Percentiles rank a stretch among this genome's conserved stretches.
Conservation (phyloP, 1,140 invertebrate species). For the Sitobion miscanthi region DNA sequence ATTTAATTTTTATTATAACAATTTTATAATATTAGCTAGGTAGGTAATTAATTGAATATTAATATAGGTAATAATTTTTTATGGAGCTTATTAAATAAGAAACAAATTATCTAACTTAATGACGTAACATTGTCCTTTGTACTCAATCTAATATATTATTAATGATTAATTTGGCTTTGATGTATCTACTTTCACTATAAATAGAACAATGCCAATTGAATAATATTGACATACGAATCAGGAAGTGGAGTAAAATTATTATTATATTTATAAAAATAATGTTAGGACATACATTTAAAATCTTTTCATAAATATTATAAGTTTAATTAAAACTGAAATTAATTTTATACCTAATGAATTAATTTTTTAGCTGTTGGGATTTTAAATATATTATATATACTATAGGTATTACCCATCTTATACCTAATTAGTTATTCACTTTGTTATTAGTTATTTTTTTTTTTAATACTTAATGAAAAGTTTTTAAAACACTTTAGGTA, state of each 20-base stretch:
- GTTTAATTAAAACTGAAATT: not conserved
- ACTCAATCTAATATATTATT: not conserved
- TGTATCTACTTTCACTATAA: not conserved
- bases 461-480: not conserved
- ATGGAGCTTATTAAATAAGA: not conserved
- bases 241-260: conserved; percentile 23
- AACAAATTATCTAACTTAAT: not conserved
- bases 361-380: not conserved
- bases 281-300: not conserved
- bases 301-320: not conserved
- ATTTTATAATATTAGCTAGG: not conserved
- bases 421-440: not conserved
- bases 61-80: not conserved
- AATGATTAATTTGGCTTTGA: conserved; percentile 10
- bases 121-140: conserved; percentile 15
- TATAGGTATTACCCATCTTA: too few relatives aligned
- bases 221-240: conserved; percentile 4
- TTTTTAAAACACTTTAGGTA: not conserved
- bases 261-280: not conserved
- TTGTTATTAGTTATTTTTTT: not conserved
- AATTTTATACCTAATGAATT: not conserved
- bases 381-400: not conserved
- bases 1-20: not conserved
- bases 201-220: conserved; percentile 42
- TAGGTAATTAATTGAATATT: not conserved